Base-by-base conservation (phyloP, 2,888 invertebrate species). In the Agriopis aurantiaria region DNA sequence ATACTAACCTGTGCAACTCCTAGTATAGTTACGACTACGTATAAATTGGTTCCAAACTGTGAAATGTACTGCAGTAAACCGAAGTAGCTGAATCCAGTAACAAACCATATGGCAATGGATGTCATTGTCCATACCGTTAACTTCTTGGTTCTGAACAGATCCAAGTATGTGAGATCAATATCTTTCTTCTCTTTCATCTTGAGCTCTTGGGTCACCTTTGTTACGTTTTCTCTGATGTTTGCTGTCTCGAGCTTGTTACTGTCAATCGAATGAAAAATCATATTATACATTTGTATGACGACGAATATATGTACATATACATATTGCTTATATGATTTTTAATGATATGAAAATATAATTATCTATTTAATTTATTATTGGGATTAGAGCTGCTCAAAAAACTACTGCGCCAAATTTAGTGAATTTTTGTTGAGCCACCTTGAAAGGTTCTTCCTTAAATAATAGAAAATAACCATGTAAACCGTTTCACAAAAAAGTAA, bases 21-120 rank as follows among this genome's bases (percentile, higher is more conserved):
- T 65, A 84, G 61, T 43, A 86, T 71, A 3, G 80, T 73, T 11
- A 85, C 83, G 8, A 84, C 81, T 0, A 85, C 65, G 48, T 85
- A 87, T 51, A 86, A 76, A 75, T 88, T 84, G 0, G 80, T 69
- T 7, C 85, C 87, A 46, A 88, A 72, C 7, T 83, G 77, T 0
- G 86, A 80, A 33, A 83, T 72, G 66, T 88, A 89, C 66, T 90
- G 88, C 72, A 79, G 85, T 52, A 89, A 78, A 9, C 90, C 89
- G 58, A 73, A 91, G 73, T 81, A 89, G 57, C 82, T 83, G 23
- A 81, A 65, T 3, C 89, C 89, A 5, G 80, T 75, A 0, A 83
- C 75, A 23, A 82, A 80, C 87, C 88, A 91, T 3, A 85, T 71
- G 0, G 80, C 63, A 8, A 83, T 69, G 0, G 83, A 81, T 4